Evolutionary conservation across 2,888 invertebrate genomes (phyloP), one percentile per base, ranked within the genome.

Genomic region (Sylvicola cinctus): DNA sequence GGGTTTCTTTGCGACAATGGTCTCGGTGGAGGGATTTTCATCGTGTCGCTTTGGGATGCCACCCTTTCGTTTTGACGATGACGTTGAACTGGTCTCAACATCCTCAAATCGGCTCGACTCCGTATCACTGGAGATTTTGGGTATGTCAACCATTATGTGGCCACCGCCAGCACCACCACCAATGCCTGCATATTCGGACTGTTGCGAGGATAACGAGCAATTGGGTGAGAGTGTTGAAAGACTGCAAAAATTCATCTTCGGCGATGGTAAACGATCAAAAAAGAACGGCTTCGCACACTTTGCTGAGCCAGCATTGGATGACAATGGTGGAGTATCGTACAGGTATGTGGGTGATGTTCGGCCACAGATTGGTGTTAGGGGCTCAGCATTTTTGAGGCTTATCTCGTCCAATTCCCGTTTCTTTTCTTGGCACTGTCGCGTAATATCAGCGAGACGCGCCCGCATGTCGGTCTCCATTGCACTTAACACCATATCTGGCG

Each of bases 1-100:
- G 1, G 77, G 74, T 50, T 80, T 80, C 49, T 83, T 83, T 3
- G 80, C 76, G 1, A 81, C 80, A 34, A 81, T 79, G 1, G 80
- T 81, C 55, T 83, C 81, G 0, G 78, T 78, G 1, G 70, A 67
- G 41, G 68, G 66, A 4, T 63, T 65, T 37, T 65, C 67, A 27
- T 60, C 58, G 1, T 77, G 62, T 48, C 81, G 81, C 41, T 77
- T 71, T 0, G 83, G 84, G 42, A 80, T 62, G 0, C 81, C 81
- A 1, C 81, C 80, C 61, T 84, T 28, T 5, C 28, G 68, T 50
- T 83, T 76, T 0, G 74, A 73, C 1, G 70, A 67, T 2, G 41
- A 39, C 8, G 38, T 38, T n/a, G 39, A 41, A 15, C 39, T 42
- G 7, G 39, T 39, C 23, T 42, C 41, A 13, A 36, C 28, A 35